These are phyloP conservation scores for Antedon bifida DNA, from an alignment of 35 echinoderm and acorn worm species.

Conservation along the genomic window DNA sequence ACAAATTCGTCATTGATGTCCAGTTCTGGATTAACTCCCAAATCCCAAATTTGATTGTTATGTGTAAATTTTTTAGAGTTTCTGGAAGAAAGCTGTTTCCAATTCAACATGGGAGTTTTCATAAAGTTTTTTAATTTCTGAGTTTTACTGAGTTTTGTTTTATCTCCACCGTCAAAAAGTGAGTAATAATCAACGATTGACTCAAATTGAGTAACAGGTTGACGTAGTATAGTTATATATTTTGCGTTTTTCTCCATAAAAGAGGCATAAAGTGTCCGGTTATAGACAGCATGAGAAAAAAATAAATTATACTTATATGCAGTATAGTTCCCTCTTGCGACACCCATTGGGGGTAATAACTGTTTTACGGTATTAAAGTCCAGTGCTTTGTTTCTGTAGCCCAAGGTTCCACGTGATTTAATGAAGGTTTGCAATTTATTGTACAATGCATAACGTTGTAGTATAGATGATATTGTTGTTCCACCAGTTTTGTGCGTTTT, in stretches of 20 bases:
- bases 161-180: background rate
- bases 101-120: background rate
- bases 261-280: background rate
- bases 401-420: background rate
- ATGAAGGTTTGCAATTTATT: background rate
- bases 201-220: constrained; percentile 60
- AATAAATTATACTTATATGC: background rate
- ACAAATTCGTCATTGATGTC: background rate
- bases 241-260: constrained; percentile 40
- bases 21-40: background rate
- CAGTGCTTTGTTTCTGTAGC: background rate
- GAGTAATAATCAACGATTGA: constrained; percentile 36
- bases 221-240: constrained; percentile 58
- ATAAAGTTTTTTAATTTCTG: background rate
- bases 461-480: background rate
- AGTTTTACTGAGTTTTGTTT: background rate
- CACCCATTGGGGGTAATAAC: background rate
- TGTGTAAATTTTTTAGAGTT: background rate
- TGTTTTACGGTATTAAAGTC: background rate
- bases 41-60: background rate
- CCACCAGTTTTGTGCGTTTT: constrained; percentile 15
- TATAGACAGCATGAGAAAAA: background rate
- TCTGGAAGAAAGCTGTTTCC: background rate
- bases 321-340: background rate
- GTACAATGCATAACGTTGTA: background rate